Base-by-base conservation (phyloP, 2,113 vertebrate genomes). In the Xiphophorus hellerii region DNA sequence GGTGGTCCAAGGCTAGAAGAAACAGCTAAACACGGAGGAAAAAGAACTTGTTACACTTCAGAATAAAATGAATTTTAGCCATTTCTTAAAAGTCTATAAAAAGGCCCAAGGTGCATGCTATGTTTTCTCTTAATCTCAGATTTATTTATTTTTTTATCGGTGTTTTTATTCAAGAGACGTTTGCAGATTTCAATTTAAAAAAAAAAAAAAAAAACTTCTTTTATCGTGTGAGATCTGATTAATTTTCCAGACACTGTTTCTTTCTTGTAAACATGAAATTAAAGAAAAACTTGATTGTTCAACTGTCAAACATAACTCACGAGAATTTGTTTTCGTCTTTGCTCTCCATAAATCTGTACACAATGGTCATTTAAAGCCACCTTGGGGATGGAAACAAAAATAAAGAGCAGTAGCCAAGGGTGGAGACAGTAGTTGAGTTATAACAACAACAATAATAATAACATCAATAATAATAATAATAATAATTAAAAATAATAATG, bases 221-320 rank as follows among this genome's bases (percentile, higher is more conserved):
- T 94, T 88, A 93, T 94, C 86, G 83, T 90, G 91, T 75, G 92
- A 92, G 89, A 92, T 77, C 74, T 58, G 78, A 70, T 78, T 77
- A 73, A 70, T 70, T 48, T 69, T 73, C 86, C 54, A 73, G 60
- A 74, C 39, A 62, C 37, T 61, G 69, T 66, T 64, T 91, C 90
- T 87, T 91, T 90, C 87, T 84, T 95, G 95, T 96, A 96, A 97
- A 95, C 93, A 93, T 48, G 74, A n/a, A 82, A 94, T 94, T 81
- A 95, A 95, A 93, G 94, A 95, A 94, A 95, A 95, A 89, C 95
- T 37, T 94, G 95, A 96, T 95, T 96, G 96, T 95, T 96, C 92
- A 94, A 96, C 87, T 94, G 93, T 95, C 94, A 95, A 93, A 95
- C 84, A 87, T 89, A 75, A 88, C 22, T 76, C 37, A 20, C 14